Conservation (phyloP, 2,888 invertebrate genomes). For the Eupithecia subumbrata region DNA sequence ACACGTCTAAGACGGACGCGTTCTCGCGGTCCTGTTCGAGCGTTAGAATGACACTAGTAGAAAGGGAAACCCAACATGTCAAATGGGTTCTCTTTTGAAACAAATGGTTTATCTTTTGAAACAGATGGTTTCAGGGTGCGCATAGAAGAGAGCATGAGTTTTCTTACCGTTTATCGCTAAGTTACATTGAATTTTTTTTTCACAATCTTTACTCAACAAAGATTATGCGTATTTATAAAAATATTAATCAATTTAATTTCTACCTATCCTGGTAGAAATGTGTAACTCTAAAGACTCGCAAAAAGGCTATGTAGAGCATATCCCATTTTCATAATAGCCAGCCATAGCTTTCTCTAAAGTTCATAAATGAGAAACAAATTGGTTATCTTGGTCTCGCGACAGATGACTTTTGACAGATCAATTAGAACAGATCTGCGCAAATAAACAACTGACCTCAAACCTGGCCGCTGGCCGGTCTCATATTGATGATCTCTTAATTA, state of each 20-base stretch:
- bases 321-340: conserved; percentile 28
- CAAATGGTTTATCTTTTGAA: too few relatives aligned
- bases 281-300: background rate
- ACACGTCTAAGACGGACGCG: too few relatives aligned
- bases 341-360: conserved; percentile 63
- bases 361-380: conserved; percentile 65
- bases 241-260: background rate
- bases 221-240: background rate
- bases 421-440: conserved; percentile 58
- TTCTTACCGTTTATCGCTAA: background rate
- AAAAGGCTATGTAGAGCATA: conserved; percentile 11
- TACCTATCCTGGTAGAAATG: background rate
- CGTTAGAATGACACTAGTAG: too few relatives aligned
- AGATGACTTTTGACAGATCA: conserved; percentile 71
- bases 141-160: background rate
- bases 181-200: too few relatives aligned
- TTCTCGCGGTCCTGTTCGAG: too few relatives aligned
- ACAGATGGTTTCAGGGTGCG: too few relatives aligned
- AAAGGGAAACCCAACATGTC: too few relatives aligned
- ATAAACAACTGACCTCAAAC: conserved; percentile 47
- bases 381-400: conserved; percentile 50
- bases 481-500: conserved; percentile 43
- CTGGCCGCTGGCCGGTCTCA: conserved; percentile 20
- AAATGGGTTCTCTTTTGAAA: too few relatives aligned
- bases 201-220: background rate